phyloP scores from a whole-genome alignment of 2,888 invertebrate species.

The Nemurella pictetii region DNA sequence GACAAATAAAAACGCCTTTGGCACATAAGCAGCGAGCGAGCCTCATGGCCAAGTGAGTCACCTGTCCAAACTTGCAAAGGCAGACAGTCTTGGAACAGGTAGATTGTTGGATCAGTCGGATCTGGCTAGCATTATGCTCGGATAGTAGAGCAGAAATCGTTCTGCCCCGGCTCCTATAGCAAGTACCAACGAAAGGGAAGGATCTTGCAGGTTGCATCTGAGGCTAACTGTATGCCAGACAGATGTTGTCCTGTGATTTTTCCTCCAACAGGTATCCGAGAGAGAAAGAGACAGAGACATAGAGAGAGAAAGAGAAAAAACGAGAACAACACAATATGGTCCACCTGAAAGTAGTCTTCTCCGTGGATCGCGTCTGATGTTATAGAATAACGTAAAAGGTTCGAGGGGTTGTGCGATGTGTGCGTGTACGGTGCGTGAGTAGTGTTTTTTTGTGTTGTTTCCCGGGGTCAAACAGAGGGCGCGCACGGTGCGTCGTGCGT shows the following conservation, averaged over 20 bases:
- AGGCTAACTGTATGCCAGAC: not conserved
- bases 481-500: not conserved
- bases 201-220: not conserved
- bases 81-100: not conserved
- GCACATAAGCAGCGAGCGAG: not conserved
- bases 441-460: conserved; percentile 18
- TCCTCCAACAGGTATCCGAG: not conserved
- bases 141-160: not conserved
- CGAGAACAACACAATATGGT: not conserved
- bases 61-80: not conserved
- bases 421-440: conserved; percentile 7
- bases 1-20: conserved; percentile 13
- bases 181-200: not conserved
- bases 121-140: not conserved
- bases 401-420: not conserved
- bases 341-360: not conserved
- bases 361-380: not conserved
- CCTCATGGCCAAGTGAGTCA: conserved; percentile 4
- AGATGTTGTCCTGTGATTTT: not conserved
- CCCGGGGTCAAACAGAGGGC: conserved; percentile 35
- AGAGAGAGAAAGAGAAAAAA: no score
- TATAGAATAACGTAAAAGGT: not conserved
- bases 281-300: not conserved
- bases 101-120: not conserved
- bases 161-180: no score